These are phyloP conservation scores for Dromius quadrimaculatus DNA, from an alignment of 2,888 invertebrate genomes.

Conservation along the genomic window DNA sequence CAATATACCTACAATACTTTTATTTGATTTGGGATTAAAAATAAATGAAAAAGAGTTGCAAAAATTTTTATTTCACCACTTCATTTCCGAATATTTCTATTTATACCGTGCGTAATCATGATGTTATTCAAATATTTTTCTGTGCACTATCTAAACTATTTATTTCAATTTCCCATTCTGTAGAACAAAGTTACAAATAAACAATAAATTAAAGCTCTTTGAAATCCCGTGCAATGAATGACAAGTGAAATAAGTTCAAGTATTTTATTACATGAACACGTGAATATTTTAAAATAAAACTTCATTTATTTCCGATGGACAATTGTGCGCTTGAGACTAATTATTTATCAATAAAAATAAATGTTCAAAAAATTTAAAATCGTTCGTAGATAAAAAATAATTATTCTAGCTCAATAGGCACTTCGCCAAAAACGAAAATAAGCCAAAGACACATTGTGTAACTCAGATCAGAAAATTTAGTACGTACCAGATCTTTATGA, in stretches of 20 bases:
- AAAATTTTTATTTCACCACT: slow-evolving; percentile 16
- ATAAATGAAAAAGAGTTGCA: slow-evolving; percentile 9
- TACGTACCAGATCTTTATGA: slow-evolving; percentile 94
- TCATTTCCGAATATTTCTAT: slow-evolving; percentile 27
- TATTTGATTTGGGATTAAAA: not conserved
- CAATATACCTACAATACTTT: not conserved
- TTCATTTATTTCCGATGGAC: slow-evolving; percentile 21
- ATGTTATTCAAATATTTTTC: too few species aligned
- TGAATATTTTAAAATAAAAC: slow-evolving; percentile 31
- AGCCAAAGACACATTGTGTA: slow-evolving; percentile 50
- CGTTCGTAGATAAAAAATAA: slow-evolving; percentile 18
- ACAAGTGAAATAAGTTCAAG: not conserved
- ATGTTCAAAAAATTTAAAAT: slow-evolving; percentile 26
- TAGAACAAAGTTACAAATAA: too few species aligned
- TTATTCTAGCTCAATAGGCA: slow-evolving; percentile 59
- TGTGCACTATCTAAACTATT: too few species aligned
- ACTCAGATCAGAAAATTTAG: slow-evolving; percentile 45
- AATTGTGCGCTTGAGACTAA: slow-evolving; percentile 14
- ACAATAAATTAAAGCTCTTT: too few species aligned
- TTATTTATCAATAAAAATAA: slow-evolving; percentile 49
- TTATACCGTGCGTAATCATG: too few species aligned
- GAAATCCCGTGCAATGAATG: not conserved
- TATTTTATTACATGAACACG: slow-evolving; percentile 32
- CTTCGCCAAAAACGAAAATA: slow-evolving; percentile 63
- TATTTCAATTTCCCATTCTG: too few species aligned